Evolutionary conservation across 1,140 invertebrate genomes (phyloP), one percentile per base, ranked within the genome.

Genomic region (Platorchestia sp.): DNA sequence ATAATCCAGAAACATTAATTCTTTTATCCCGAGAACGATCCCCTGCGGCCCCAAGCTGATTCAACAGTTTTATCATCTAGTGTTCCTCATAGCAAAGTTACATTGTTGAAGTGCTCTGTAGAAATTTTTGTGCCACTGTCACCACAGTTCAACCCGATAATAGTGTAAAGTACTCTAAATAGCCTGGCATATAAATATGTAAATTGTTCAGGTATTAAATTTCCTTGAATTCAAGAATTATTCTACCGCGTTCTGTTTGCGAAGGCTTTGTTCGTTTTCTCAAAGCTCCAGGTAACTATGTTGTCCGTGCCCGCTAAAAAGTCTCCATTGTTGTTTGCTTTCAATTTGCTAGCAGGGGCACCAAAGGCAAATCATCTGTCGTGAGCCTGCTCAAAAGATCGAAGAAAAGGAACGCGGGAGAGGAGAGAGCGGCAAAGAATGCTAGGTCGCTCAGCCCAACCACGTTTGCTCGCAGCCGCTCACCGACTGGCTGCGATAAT

Each of bases 311-410:
- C 87, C 41, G 87, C 41, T 90, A 43, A 90, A 90, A 90, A 90
- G 87, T 90, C 87, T 43, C 87, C 87, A 44, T 90, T 90, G 87
- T 90, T 90, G 87, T 90, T 90, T 90, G 87, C 87, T 90, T 90
- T 90, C 87, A 90, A 90, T 90, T 90, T 90, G 87, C 44, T 90
- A 90, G 87, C 87, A 44, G 41, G 42, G 87, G 87, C 44, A 90
- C 41, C 87, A 44, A 90, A 44, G 87, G 87, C 87, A 90, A 90
- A 90, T 90, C 87, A 44, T 90, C 87, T 75, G 59, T 75, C 59
- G 59, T 75, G 59, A 75, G 59, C 59, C 59, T 36, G 59, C 59
- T 75, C 59, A 75, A 75, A 75, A 75, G 59, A 75, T 75, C 59
- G 59, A 75, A 75, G 59, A 75, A 75, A 75, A 75, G 59, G 59